Percentiles rank a stretch among this genome's conserved stretches.
phyloP scores from a whole-genome alignment of 2,888 invertebrate species.

The Phymatocera aterrima region DNA sequence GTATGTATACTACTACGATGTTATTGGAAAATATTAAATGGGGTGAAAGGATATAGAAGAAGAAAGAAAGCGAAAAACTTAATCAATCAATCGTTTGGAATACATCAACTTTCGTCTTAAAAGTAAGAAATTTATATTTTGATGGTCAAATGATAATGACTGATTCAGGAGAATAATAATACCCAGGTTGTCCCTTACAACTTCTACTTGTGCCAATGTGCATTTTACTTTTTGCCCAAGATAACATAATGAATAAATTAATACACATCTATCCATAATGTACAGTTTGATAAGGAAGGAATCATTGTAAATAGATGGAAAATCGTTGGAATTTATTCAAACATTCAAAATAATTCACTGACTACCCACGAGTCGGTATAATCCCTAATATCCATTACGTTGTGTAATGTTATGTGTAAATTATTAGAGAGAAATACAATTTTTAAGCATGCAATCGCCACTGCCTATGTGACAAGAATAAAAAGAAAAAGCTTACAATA shows the following conservation, averaged over 20 bases:
- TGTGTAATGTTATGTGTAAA: no score
- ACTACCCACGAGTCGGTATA: constrained; percentile 14
- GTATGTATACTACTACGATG: no score
- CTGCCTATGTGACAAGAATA: constrained; percentile 63
- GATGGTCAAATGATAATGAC: background rate
- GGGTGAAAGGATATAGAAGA: background rate
- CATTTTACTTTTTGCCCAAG: constrained; percentile 47
- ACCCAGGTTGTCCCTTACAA: no score
- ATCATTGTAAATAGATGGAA: constrained; percentile 64
- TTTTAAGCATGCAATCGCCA: constrained; percentile 61
- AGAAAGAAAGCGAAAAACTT: background rate
- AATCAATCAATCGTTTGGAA: background rate
- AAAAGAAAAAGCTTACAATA: constrained; percentile 47
- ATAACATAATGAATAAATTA: constrained; percentile 65
- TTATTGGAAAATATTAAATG: background rate
- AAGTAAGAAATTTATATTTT: no score
- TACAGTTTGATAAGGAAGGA: constrained; percentile 66
- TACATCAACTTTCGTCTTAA: no score
- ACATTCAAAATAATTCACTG: constrained; percentile 33
- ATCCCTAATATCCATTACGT: background rate
- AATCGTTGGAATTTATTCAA: constrained; percentile 49
- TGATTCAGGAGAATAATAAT: background rate
- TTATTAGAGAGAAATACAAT: constrained; percentile 9
- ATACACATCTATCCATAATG: constrained; percentile 58
- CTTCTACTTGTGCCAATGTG: constrained; percentile 10